Conservation (phyloP, 2,113 vertebrate genomes). For the Ifrita kowaldi region DNA sequence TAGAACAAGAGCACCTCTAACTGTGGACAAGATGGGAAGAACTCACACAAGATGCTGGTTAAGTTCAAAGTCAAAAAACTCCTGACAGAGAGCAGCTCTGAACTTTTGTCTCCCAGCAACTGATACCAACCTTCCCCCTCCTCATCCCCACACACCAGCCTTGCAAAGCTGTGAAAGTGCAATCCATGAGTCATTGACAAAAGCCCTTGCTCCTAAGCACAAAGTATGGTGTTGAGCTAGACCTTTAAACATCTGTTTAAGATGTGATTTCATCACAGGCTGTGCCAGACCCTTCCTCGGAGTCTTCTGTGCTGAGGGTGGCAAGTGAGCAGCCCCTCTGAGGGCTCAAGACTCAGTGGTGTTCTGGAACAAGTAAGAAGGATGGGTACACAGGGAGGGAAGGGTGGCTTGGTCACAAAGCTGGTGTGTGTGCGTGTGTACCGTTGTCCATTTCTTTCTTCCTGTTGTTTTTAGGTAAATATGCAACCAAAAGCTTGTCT, state of each 20-base stretch:
- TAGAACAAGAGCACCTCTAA: background rate
- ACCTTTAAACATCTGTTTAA: background rate
- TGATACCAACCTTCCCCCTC: background rate
- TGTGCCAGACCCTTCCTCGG: background rate
- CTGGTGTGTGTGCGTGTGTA: fast-evolving
- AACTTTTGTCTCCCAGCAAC: background rate
- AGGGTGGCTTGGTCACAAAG: background rate
- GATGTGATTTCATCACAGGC: background rate
- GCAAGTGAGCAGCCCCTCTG: background rate
- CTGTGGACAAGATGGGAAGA: background rate
- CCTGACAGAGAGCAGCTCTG: background rate
- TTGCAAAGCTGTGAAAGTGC: background rate
- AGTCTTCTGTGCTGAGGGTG: background rate
- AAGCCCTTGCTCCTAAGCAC: background rate
- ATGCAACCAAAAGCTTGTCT: conserved; percentile 61
- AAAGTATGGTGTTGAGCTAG: background rate
- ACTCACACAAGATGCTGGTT: background rate
- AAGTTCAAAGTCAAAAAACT: background rate
- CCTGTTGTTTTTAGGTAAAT: conserved; percentile 68
- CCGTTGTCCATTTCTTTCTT: background rate
- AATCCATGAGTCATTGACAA: background rate
- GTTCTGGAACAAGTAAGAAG: background rate
- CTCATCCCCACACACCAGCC: background rate
- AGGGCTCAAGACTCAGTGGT: background rate
- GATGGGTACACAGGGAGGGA: background rate